Evolutionary conservation across 2,113 vertebrate species (phyloP).

Genomic region (Anhinga anhinga): DNA sequence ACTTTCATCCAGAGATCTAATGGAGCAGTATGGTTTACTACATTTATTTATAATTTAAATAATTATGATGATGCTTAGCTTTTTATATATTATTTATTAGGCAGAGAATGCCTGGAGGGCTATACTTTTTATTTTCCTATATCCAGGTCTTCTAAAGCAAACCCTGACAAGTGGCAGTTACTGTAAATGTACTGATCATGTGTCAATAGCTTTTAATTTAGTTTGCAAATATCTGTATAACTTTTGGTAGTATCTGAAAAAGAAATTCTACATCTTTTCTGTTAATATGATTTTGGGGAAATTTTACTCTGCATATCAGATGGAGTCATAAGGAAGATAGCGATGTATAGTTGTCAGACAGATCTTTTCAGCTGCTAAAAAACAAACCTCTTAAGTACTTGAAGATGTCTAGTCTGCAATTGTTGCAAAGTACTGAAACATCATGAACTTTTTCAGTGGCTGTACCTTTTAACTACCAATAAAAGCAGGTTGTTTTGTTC

Average conservation of each 20-base stretch:
- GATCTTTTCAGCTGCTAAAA: neutral
- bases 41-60: neutral
- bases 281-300: neutral
- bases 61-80: neutral
- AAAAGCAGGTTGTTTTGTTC: neutral
- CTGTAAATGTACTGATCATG: neutral
- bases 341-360: neutral
- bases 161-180: neutral
- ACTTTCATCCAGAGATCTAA: neutral
- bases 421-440: neutral
- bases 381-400: neutral
- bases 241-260: neutral
- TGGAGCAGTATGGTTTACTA: neutral
- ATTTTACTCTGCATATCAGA: neutral
- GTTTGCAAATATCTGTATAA: neutral
- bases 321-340: neutral
- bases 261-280: fast-evolving
- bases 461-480: neutral
- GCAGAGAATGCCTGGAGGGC: neutral
- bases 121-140: neutral
- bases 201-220: neutral
- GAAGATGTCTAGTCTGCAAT: neutral
- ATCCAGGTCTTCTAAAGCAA: neutral
- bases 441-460: neutral
- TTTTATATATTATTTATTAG: neutral